Conservation (phyloP, 92 coral and sea anemone genomes). For the Virgularia gustaviana region DNA sequence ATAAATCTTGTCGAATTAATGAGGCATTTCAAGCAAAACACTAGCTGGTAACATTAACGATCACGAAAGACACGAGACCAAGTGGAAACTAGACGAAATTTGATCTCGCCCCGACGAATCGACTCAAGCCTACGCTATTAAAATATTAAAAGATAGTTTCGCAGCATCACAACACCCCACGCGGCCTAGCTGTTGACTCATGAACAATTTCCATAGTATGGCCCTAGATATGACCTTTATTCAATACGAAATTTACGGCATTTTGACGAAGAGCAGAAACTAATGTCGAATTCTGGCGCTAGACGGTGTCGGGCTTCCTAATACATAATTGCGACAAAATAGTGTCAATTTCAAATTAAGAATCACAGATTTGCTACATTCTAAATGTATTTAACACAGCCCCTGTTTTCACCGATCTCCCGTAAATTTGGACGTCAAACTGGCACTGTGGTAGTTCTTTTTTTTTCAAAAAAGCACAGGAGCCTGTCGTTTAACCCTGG, state of each 20-base stretch:
- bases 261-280: slow-evolving; percentile 19
- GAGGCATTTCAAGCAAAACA: background rate
- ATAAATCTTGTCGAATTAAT: background rate
- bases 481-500: background rate
- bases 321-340: background rate
- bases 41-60: background rate
- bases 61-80: too few relatives aligned
- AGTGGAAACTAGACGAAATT: too few relatives aligned
- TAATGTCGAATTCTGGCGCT: background rate
- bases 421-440: background rate
- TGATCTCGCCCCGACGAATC: too few relatives aligned
- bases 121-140: too few relatives aligned
- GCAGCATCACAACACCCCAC: slow-evolving; percentile 1
- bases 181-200: too few relatives aligned
- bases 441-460: background rate
- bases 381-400: slow-evolving; percentile 5
- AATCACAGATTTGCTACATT: slow-evolving; percentile 10
- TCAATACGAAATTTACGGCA: too few relatives aligned
- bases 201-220: too few relatives aligned
- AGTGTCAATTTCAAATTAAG: slow-evolving; percentile 41
- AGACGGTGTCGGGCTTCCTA: background rate
- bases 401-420: background rate
- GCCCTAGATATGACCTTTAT: too few relatives aligned
- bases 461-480: too few relatives aligned
- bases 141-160: too few relatives aligned